phyloP scores from a whole-genome alignment of 2,888 invertebrate genomes.

The Eupithecia subumbrata region DNA sequence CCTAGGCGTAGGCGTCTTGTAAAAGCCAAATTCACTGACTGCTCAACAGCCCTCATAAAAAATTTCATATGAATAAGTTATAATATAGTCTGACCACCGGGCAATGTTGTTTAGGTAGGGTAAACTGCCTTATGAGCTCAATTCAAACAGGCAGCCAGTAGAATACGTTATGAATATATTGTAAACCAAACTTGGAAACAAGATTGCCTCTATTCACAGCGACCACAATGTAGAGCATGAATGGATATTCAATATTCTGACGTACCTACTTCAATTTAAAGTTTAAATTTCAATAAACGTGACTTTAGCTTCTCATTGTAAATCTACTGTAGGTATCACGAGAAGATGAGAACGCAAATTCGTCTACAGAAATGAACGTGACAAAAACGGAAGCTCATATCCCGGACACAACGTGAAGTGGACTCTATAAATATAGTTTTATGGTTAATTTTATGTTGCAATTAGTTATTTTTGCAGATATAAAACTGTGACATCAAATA shows the following conservation, averaged over 20 bases:
- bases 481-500: not conserved
- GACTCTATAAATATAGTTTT: not conserved
- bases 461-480: not conserved
- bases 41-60: not conserved
- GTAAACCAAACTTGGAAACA: not conserved
- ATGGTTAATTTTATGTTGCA: constrained; percentile 6
- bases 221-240: not conserved
- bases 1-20: too few relatives aligned
- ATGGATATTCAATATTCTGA: not conserved
- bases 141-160: not conserved
- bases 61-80: not conserved
- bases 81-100: not conserved
- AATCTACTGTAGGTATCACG: not conserved
- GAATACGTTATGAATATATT: not conserved
- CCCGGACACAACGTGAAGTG: constrained; percentile 3
- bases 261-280: not conserved
- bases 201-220: not conserved
- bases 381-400: constrained; percentile 26
- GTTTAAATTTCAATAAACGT: not conserved
- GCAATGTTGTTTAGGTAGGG: not conserved
- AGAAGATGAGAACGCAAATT: constrained; percentile 1
- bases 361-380: constrained; percentile 25
- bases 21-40: too few relatives aligned
- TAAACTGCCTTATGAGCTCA: not conserved
- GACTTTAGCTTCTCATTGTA: not conserved